Evolutionary conservation across 2,113 vertebrate species (phyloP).

Genomic region (Struthio camelus): DNA sequence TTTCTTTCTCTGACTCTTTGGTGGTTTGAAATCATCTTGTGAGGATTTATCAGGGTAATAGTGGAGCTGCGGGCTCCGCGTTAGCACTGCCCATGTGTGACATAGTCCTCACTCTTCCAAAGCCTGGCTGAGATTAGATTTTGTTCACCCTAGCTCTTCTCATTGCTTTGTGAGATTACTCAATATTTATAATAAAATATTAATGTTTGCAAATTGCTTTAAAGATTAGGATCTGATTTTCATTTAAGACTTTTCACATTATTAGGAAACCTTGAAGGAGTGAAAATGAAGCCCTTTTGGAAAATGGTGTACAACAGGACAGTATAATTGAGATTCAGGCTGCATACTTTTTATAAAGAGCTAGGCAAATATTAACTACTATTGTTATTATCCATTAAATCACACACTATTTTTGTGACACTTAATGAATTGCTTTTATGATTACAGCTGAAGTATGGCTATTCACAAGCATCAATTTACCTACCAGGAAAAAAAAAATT

Average conservation of each 20-base stretch:
- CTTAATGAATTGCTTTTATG: not conserved
- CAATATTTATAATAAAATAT: not conserved
- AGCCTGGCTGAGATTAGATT: not conserved
- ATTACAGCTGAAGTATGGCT: not conserved
- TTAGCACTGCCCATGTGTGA: not conserved
- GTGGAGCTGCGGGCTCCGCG: not conserved
- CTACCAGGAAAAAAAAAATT: not conserved
- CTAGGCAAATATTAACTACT: not conserved
- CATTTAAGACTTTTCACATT: not conserved
- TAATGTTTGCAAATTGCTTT: not conserved
- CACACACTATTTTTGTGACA: not conserved
- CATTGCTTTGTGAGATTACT: not conserved
- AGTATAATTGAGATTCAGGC: not conserved
- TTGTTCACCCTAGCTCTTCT: not conserved
- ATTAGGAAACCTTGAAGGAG: not conserved
- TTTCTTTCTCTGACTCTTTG: rapidly evolving
- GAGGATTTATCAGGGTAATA: rapidly evolving
- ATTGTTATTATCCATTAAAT: not conserved
- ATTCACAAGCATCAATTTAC: not conserved
- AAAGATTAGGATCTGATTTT: not conserved
- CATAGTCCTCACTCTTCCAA: not conserved
- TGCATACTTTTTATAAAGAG: not conserved
- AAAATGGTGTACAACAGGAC: not conserved
- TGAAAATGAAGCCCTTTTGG: not conserved
- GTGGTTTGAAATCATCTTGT: not conserved